Evolutionary conservation across 2,797 vertebrate species (phyloP).

Genomic region (Triplophysa yarkandensis): DNA sequence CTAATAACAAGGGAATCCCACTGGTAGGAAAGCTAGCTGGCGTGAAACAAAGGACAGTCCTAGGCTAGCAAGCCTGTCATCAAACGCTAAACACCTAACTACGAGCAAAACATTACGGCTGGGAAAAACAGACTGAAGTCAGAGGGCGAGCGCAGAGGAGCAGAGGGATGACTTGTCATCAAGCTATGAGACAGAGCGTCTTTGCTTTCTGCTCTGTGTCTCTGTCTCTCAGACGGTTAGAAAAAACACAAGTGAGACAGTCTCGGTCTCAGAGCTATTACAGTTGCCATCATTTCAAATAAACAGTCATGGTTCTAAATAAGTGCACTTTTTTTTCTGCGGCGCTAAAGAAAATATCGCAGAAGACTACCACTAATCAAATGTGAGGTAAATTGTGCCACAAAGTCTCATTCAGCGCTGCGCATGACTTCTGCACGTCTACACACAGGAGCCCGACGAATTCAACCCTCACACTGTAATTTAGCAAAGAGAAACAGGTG

Average conservation of each 20-base stretch:
- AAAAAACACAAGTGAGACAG: slow-evolving; percentile 34
- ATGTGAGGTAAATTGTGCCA: slow-evolving; percentile 43
- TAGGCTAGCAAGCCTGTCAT: slow-evolving; percentile 52
- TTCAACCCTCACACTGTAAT: slow-evolving; percentile 23
- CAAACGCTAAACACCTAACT: slow-evolving; percentile 52
- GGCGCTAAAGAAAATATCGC: slow-evolving; percentile 37
- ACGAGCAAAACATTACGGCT: slow-evolving; percentile 44
- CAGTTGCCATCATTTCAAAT: slow-evolving; percentile 43
- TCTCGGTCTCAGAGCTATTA: slow-evolving; percentile 40
- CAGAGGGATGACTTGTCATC: slow-evolving; percentile 18
- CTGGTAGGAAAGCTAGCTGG: slow-evolving; percentile 29
- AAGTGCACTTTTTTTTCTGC: slow-evolving; percentile 26
- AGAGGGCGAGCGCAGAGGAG: slow-evolving; percentile 19
- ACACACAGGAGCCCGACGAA: slow-evolving; percentile 34
- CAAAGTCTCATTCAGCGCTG: slow-evolving; percentile 39
- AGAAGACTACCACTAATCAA: slow-evolving; percentile 39
- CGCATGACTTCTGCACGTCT: slow-evolving; percentile 22
- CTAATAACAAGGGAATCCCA: slow-evolving; percentile 64
- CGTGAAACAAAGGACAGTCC: slow-evolving; percentile 28
- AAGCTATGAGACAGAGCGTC: slow-evolving; percentile 30
- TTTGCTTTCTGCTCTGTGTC: slow-evolving; percentile 37
- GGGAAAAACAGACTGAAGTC: slow-evolving; percentile 32
- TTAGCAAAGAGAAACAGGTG: slow-evolving; percentile 40
- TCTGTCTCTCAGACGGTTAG: slow-evolving; percentile 6
- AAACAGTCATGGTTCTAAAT: slow-evolving; percentile 31